Evolutionary conservation across 2,888 invertebrate species (phyloP).

Genomic region (Caenorhabditis wallacei): DNA sequence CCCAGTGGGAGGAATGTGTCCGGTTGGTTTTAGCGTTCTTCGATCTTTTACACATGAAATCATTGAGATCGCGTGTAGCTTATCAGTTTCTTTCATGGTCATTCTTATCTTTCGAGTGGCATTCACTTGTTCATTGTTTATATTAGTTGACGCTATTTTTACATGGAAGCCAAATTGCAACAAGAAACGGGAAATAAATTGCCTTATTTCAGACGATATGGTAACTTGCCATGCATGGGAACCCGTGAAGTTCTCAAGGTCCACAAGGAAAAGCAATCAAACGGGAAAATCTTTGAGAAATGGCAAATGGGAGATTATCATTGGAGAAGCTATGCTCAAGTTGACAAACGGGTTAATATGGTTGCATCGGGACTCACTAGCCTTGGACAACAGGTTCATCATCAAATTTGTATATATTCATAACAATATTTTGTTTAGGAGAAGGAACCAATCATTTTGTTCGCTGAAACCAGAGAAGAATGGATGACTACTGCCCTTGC

Average conservation of each 20-base stretch:
- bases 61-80: conserved; percentile 50
- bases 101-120: conserved; percentile 10
- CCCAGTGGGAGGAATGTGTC: conserved; percentile 84
- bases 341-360: conserved; percentile 73
- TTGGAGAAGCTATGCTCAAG: conserved; percentile 76
- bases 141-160: no score
- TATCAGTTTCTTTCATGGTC: conserved; percentile 43
- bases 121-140: conserved; percentile 27
- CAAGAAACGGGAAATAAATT: no score
- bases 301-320: conserved; percentile 81
- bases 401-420: neutral
- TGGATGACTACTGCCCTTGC: conserved; percentile 98
- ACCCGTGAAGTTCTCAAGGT: conserved; percentile 87
- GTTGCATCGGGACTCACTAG: conserved; percentile 88
- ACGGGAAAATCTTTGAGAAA: conserved; percentile 96
- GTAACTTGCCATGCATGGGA: conserved; percentile 83
- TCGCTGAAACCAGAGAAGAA: conserved; percentile 97
- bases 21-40: conserved; percentile 48
- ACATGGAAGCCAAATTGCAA: no score
- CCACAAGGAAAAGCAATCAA: conserved; percentile 94
- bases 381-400: conserved; percentile 86
- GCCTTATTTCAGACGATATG: conserved; percentile 67
- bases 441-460: conserved; percentile 88
- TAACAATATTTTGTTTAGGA: conserved; percentile 55
- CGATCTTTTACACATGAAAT: conserved; percentile 3